A percentile compares a stretch with the other conserved stretches of the same genome.
These are phyloP conservation scores for Cecropterus lyciades DNA, from an alignment of 1,140 invertebrate genomes.

Conservation along the genomic window DNA sequence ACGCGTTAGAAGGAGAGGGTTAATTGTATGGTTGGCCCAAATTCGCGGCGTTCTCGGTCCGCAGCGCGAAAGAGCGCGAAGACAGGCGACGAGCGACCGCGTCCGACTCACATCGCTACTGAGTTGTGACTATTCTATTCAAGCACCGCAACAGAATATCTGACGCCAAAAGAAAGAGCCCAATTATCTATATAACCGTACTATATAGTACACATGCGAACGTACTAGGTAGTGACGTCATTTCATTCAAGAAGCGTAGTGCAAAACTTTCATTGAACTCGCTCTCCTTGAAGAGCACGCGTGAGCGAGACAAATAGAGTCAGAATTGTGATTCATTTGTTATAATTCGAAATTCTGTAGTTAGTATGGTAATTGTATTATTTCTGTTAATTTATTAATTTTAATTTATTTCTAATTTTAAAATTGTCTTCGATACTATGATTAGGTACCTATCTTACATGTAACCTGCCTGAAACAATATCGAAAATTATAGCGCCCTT, in stretches of 20 bases:
- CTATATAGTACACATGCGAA: constrained; percentile 54
- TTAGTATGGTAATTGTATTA: background rate
- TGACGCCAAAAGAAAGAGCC: constrained; percentile 75
- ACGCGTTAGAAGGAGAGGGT: constrained; percentile 48
- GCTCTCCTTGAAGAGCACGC: constrained; percentile 24
- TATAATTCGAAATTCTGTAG: background rate
- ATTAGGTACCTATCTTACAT: no score
- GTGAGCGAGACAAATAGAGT: constrained; percentile 15
- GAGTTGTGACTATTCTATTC: constrained; percentile 77
- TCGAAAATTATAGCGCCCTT: no score
- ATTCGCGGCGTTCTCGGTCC: constrained; percentile 60
- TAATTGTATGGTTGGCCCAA: constrained; percentile 59
- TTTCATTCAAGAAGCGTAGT: constrained; percentile 67
- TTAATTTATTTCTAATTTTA: background rate
- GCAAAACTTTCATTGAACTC: constrained; percentile 62
- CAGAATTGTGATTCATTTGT: constrained; percentile 1
- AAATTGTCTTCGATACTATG: no score
- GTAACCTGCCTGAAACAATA: no score
- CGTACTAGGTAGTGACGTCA: constrained; percentile 70
- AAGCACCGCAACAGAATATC: constrained; percentile 58
- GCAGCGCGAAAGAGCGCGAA: constrained; percentile 69
- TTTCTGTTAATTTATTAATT: background rate
- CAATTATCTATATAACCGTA: constrained; percentile 67
- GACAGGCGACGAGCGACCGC: constrained; percentile 53
- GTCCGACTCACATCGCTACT: constrained; percentile 81